A percentile compares a stretch with the other conserved stretches of the same genome.
Conservation (phyloP, 2,113 vertebrate genomes). For the Hylia prasina region DNA sequence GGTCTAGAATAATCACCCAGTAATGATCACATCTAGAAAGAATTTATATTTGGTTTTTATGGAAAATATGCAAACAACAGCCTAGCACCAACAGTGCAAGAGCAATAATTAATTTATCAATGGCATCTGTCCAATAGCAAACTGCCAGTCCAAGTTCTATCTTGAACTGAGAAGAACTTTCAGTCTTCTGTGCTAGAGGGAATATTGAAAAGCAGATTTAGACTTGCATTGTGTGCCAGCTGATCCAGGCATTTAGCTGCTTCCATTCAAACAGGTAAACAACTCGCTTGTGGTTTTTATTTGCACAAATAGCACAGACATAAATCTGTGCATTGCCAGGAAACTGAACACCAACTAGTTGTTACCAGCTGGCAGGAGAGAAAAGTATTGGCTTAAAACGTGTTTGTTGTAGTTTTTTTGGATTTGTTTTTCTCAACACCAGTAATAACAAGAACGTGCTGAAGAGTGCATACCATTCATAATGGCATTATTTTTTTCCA, state of each 20-base stretch:
- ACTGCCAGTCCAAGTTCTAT: background rate
- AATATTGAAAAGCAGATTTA: background rate
- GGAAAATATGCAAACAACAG: background rate
- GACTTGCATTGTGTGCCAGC: background rate
- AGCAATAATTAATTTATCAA: background rate
- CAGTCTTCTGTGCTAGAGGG: background rate
- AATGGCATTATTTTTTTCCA: background rate
- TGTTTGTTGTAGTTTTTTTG: background rate
- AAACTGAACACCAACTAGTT: background rate
- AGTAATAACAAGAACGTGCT: background rate
- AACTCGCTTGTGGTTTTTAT: background rate
- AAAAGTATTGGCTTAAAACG: background rate
- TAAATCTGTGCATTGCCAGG: background rate
- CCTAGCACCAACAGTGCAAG: background rate
- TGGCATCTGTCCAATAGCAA: background rate
- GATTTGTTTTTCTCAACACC: background rate
- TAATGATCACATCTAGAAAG: background rate
- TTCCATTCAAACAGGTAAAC: background rate
- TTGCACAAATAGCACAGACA: background rate
- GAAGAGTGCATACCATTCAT: background rate
- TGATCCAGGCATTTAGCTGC: background rate
- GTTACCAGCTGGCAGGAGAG: background rate
- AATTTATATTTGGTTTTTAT: background rate
- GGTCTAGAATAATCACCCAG: background rate
- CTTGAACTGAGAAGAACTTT: background rate